phyloP scores from a whole-genome alignment of 2,113 vertebrate genomes.

The Cebidichthys violaceus region DNA sequence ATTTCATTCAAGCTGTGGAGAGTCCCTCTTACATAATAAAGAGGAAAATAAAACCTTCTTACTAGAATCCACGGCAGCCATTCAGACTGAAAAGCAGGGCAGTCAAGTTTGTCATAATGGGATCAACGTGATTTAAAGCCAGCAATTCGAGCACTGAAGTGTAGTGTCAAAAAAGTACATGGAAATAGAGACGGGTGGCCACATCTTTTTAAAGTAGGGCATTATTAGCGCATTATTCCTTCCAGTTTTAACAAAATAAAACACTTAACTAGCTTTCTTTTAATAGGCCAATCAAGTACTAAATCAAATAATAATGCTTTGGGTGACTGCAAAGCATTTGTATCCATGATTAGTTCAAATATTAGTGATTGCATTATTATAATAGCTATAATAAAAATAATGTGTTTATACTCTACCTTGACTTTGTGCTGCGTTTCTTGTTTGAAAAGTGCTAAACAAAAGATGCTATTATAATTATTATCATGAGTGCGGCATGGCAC shows the following conservation, averaged over 20 bases:
- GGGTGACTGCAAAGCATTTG: no score
- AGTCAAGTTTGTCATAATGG: conserved; percentile 2
- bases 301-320: not conserved
- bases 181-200: not conserved
- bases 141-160: not conserved
- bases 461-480: not conserved
- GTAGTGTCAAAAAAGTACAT: not conserved
- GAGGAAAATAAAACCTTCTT: not conserved
- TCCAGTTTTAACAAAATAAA: not conserved
- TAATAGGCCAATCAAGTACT: not conserved
- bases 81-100: conserved; percentile 10
- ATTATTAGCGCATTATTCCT: not conserved
- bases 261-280: not conserved
- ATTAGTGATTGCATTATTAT: not conserved
- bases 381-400: not conserved
- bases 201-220: not conserved
- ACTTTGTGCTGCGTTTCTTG: not conserved
- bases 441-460: not conserved
- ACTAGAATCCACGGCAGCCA: not conserved
- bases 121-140: conserved; percentile 13
- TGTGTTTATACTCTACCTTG: not conserved
- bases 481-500: not conserved
- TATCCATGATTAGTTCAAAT: not conserved
- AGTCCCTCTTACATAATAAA: not conserved
- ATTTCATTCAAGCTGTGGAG: conserved; percentile 7